phyloP scores from a whole-genome alignment of 2,888 invertebrate genomes.

The Ramazzottius varieornatus region DNA sequence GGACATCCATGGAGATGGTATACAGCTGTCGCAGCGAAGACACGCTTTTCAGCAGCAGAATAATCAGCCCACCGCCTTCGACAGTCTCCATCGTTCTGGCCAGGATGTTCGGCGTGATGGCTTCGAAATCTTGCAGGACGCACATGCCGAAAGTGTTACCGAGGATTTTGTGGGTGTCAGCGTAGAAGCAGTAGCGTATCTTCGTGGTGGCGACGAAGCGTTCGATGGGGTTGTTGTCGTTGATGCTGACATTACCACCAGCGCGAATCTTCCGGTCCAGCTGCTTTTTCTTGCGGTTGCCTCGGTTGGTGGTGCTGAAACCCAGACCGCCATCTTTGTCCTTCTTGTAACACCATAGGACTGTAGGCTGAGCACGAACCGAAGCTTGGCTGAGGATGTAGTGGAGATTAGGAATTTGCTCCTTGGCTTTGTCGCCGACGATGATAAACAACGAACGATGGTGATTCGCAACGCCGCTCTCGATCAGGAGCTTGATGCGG shows the following conservation, averaged over 20 bases:
- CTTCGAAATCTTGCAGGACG: constrained; percentile 89
- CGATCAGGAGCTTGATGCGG: constrained; percentile 71
- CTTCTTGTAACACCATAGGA: constrained; percentile 96
- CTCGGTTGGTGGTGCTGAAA: constrained; percentile 38
- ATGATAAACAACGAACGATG: constrained; percentile 80
- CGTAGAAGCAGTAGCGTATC: constrained; percentile 86
- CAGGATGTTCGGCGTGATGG: constrained; percentile 77
- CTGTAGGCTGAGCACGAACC: constrained; percentile 67
- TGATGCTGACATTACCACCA: constrained; percentile 50
- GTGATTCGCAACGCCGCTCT: constrained; percentile 70
- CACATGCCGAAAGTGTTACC: constrained; percentile 91
- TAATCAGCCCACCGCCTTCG: constrained; percentile 65
- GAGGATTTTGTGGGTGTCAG: constrained; percentile 84
- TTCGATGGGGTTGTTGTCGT: constrained; percentile 88
- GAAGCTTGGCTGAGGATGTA: constrained; percentile 86
- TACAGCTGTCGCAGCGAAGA: constrained; percentile 72
- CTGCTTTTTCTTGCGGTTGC: background rate
- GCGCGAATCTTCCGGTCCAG: background rate
- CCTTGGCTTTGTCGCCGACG: constrained; percentile 78
- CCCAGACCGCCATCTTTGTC: constrained; percentile 35
- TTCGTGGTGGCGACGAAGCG: constrained; percentile 79
- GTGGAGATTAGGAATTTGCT: constrained; percentile 86
- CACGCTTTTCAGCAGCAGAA: constrained; percentile 57
- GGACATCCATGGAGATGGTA: constrained; percentile 94
- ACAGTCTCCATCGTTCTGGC: constrained; percentile 93